Percentiles rank a stretch among this genome's conserved stretches.
These are phyloP conservation scores for Mercenaria mercenaria DNA, from an alignment of 1,140 invertebrate species.

Conservation along the genomic window DNA sequence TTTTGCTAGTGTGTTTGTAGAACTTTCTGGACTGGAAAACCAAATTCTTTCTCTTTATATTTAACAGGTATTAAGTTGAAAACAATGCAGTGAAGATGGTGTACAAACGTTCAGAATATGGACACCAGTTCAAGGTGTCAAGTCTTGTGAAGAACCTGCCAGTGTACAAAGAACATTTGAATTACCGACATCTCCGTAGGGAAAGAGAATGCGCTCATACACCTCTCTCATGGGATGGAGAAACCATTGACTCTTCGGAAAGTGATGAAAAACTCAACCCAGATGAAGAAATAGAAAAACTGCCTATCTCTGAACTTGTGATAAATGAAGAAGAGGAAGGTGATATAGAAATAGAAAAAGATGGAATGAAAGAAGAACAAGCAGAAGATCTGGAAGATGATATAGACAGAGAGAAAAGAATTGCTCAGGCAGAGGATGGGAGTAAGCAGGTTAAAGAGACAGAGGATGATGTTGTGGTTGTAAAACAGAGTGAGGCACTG, in stretches of 20 bases:
- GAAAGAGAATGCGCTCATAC: constrained; percentile 63
- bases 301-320: constrained; percentile 39
- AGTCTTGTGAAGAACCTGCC: constrained; percentile 50
- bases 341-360: not conserved
- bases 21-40: not conserved
- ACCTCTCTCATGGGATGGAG: constrained; percentile 60
- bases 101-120: constrained; percentile 59
- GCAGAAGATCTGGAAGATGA: constrained; percentile 39
- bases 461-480: constrained; percentile 32
- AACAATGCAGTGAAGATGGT: constrained; percentile 42
- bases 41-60: not conserved
- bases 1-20: not conserved
- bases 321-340: constrained; percentile 52
- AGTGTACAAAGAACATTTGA: constrained; percentile 53
- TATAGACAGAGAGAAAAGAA: constrained; percentile 19
- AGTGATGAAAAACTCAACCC: constrained; percentile 49
- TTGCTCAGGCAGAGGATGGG: not conserved
- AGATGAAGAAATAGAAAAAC: constrained; percentile 21
- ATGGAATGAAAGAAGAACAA: not conserved
- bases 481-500: constrained; percentile 42
- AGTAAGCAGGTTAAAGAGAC: not conserved
- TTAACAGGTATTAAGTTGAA: not conserved
- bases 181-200: constrained; percentile 46
- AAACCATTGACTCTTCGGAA: constrained; percentile 43
- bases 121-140: constrained; percentile 57